phyloP scores from a whole-genome alignment of 2,888 invertebrate genomes.

The Drosophila yooni region DNA sequence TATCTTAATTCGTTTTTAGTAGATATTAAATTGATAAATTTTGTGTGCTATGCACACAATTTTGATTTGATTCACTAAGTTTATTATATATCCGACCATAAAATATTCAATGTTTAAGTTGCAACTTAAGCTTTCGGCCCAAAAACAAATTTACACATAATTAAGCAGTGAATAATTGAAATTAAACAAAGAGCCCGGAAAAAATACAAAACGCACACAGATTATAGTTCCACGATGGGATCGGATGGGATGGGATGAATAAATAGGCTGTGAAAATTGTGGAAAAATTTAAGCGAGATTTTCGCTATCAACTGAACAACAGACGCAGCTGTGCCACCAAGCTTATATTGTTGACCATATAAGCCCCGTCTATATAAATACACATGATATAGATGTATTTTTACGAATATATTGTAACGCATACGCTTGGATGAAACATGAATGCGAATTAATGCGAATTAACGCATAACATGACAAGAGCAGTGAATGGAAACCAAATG shows the following conservation, averaged over 20 bases:
- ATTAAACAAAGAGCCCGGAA: constrained; percentile 1
- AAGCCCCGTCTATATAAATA: background rate
- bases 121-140: constrained; percentile 10
- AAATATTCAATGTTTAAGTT: constrained; percentile 52
- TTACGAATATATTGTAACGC: constrained; percentile 22
- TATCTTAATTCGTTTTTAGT: background rate
- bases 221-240: constrained; percentile 25
- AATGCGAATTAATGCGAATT: constrained; percentile 11
- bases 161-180: constrained; percentile 52
- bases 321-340: constrained; percentile 12
- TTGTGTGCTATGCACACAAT: constrained; percentile 4
- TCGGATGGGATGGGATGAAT: background rate
- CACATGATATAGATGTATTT: background rate
- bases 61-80: background rate
- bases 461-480: constrained; percentile 17
- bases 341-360: constrained; percentile 16
- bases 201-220: constrained; percentile 18
- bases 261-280: constrained; percentile 3
- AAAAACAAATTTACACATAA: constrained; percentile 34
- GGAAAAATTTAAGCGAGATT: constrained; percentile 12
- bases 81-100: background rate
- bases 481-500: constrained; percentile 72
- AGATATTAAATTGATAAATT: background rate
- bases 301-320: constrained; percentile 30
- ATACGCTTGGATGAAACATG: constrained; percentile 50